Conservation (phyloP, 1,140 invertebrate species). For the Orchestia grillus region DNA sequence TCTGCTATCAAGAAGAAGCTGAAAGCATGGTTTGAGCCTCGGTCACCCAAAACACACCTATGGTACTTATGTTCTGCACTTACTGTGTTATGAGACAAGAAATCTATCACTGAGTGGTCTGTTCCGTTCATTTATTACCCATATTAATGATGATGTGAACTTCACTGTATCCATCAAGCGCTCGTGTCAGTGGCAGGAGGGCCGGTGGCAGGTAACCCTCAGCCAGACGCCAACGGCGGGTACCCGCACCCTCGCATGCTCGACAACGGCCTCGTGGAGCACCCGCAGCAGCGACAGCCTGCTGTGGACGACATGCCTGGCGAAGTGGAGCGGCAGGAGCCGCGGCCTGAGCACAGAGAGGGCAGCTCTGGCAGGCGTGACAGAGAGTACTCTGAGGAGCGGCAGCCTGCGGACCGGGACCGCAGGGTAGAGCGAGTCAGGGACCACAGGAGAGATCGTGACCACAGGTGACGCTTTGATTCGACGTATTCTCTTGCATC, state of each 20-base stretch:
- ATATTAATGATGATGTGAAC: slow-evolving; percentile 12
- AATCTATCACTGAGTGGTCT: neutral
- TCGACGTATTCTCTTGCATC: too few relatives aligned
- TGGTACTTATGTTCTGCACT: too few relatives aligned
- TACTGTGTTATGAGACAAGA: neutral
- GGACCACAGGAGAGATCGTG: slow-evolving; percentile 16
- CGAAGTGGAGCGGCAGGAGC: neutral
- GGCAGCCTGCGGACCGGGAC: neutral
- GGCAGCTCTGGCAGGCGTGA: slow-evolving; percentile 27
- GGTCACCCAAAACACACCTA: neutral
- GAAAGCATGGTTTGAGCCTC: neutral
- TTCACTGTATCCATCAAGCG: slow-evolving; percentile 38
- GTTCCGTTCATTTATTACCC: neutral
- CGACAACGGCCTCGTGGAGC: neutral
- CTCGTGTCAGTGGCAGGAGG: slow-evolving; percentile 41
- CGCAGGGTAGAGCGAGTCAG: neutral
- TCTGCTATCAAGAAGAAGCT: neutral
- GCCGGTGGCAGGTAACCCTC: neutral
- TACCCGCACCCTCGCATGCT: slow-evolving; percentile 6
- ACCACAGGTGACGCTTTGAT: neutral
- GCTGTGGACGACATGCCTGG: neutral
- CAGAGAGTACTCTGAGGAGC: slow-evolving; percentile 31
- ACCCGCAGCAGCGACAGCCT: neutral
- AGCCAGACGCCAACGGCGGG: neutral
- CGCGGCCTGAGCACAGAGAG: slow-evolving; percentile 5